Base-by-base conservation (phyloP, 2,888 invertebrate species). In the Cynaeus angustus region DNA sequence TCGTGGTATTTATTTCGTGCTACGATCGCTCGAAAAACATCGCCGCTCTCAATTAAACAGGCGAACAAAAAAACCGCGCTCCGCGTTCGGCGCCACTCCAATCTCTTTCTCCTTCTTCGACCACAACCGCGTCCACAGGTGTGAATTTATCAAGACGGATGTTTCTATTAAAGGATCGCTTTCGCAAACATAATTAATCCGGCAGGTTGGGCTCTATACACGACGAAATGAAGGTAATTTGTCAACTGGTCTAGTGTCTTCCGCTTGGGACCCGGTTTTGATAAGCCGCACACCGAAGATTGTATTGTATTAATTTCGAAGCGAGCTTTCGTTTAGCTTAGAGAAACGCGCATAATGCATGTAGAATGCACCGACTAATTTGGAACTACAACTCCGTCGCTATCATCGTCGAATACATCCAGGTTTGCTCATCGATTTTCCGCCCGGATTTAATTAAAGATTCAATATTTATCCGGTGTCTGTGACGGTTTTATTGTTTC, bases 151-250 rank as follows among this genome's bases (percentile, higher is more conserved):
- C 43, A 52, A 59, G 61, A 67, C 61, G 48, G 41, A 66, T 66
- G 56, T 50, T 58, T 58, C 55, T 58, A 59, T 67, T 52, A 67
- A 52, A 33, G 53, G 53, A 59, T 33, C 26, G 46, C 58, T 52
- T 43, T 61, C 41, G 59, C 50, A 66, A 66, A 66, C 58, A 58
- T 50, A 67, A 53, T 59, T 67, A 67, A 67, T 67, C 45, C 67
- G 21, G 33, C 46, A 55, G 37, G 61, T 61, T 41, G 13, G 43
- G 41, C 41, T 67, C 37, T 45, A 52, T 66, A 41, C 38, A 66
- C 58, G 66, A 66, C 55, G 43, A 48, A 66, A 66, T 67, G 67
- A 52, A 67, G 59, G 59, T 52, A 67, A 67, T 67, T 67, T 67
- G 67, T 67, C 59, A 67, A 50, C n/a, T 16, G 30, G 52, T 26